Conservation (phyloP, 2,888 invertebrate genomes). For the Horisme vitalbata region DNA sequence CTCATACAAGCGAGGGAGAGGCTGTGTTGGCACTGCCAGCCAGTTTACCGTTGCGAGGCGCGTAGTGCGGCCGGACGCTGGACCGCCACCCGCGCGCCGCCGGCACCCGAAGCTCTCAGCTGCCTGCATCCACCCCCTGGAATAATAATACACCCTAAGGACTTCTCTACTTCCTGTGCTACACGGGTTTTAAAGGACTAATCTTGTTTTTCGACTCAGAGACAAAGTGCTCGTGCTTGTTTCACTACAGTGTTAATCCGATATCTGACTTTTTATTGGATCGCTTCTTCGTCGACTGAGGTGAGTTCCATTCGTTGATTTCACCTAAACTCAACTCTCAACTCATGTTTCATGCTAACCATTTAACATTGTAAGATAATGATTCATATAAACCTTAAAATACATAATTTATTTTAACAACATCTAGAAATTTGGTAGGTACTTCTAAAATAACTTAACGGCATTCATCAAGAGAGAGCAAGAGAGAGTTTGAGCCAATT, state of each 20-base stretch:
- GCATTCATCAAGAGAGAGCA: no score
- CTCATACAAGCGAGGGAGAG: constrained; percentile 78
- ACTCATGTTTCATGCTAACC: not conserved
- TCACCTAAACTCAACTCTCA: not conserved
- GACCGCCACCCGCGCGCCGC: constrained; percentile 76
- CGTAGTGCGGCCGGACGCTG: constrained; percentile 80
- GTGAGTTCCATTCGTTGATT: constrained; percentile 51
- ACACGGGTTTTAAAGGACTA: constrained; percentile 56
- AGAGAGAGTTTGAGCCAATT: no score
- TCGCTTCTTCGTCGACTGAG: constrained; percentile 63
- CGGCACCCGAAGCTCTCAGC: constrained; percentile 63
- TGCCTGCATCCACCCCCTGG: constrained; percentile 46
- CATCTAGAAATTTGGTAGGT: no score
- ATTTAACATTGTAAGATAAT: not conserved
- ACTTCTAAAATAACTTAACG: no score
- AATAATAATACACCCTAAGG: constrained; percentile 45
- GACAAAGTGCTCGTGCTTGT: constrained; percentile 79
- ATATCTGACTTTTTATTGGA: constrained; percentile 77
- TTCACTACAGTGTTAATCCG: constrained; percentile 76
- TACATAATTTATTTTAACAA: no score
- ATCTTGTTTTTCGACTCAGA: constrained; percentile 56
- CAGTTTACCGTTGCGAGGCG: constrained; percentile 83
- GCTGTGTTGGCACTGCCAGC: constrained; percentile 73
- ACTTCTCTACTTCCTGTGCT: constrained; percentile 51
- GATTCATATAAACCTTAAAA: no score